Evolutionary conservation across 2,797 vertebrate genomes (phyloP).

Genomic region (Rhinoraja longicauda): DNA sequence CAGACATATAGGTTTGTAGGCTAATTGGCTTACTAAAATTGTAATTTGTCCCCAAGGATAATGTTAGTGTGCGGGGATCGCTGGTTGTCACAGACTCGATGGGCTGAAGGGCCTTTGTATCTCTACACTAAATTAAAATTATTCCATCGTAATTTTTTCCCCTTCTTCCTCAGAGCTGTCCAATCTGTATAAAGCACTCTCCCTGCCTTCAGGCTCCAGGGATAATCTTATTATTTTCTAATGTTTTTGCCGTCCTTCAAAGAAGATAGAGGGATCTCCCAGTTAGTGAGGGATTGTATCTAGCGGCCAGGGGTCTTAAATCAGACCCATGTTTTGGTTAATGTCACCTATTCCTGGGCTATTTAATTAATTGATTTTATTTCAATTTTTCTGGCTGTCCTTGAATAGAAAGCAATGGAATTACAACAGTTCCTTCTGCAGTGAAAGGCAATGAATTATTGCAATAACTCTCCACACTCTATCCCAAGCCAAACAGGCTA

Average conservation of each 20-base stretch:
- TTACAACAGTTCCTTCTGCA: neutral
- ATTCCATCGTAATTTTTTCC: too few species aligned
- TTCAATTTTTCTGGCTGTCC: neutral
- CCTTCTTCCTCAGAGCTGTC: neutral
- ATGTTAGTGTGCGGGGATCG: too few species aligned
- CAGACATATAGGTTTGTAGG: too few species aligned
- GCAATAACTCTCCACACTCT: neutral
- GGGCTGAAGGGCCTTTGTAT: too few species aligned
- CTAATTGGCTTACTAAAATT: too few species aligned
- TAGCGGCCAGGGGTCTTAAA: neutral
- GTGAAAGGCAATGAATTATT: conserved; percentile 13
- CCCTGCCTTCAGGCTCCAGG: neutral
- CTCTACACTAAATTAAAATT: too few species aligned
- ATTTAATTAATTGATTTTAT: neutral
- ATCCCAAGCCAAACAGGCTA: neutral
- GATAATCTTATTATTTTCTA: neutral
- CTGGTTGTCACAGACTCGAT: too few species aligned
- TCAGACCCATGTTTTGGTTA: neutral
- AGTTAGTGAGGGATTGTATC: neutral
- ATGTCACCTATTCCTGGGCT: neutral
- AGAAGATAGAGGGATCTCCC: neutral
- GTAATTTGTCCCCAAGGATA: too few species aligned
- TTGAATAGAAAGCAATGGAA: neutral
- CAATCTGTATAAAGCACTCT: neutral
- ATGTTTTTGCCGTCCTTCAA: neutral